Evolutionary conservation across 2,888 invertebrate species (phyloP), one percentile per base, ranked within the genome.

Genomic region (Crematogaster levior): DNA sequence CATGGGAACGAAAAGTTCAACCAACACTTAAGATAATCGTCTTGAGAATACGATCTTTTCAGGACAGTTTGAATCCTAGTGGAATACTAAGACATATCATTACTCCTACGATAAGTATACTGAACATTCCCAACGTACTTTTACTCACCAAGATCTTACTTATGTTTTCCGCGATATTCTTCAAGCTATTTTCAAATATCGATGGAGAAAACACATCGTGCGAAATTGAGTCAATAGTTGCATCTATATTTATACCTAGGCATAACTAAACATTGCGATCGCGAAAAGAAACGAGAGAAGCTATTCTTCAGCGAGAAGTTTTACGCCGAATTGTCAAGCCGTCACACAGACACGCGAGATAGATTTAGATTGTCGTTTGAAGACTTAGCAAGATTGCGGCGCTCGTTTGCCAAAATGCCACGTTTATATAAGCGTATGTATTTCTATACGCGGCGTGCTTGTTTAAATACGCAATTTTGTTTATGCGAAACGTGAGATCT

Each of bases 361-460:
- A 21, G 34, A 70, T 70, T 46, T n/a, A n/a, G n/a, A n/a, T n/a
- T 70, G 56, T 56, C 30, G 18, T 56, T n/a, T 34, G 21, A 30
- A 53, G 37, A 15, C 65, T 75, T 3, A 12, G n/a, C 24, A 18
- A 27, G 66, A 79, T 79, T 46, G 24, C 56, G 77, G 43, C 34
- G 40, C 0, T 51, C 43, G 24, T 27, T 34, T 77, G 70, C 56
- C 77, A 77, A 77, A 77, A 68, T 56, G 56, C 1, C 30, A 21
- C 56, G 70, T 66, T 77, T 68, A 68, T 30, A 43, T 68, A 77
- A 77, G 68, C 43, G 18, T 56, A 56, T 40, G 18, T 56, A 56
- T 34, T 77, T 56, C 56, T 56, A 68, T 37, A 43, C 5, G n/a
- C 40, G 24, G 27, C 18, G 34, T 7, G 18, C 15, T 24, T 58